Evolutionary conservation across 2,113 vertebrate species (phyloP), one percentile per base, ranked within the genome.

Genomic region (Delphinapterus leucas): DNA sequence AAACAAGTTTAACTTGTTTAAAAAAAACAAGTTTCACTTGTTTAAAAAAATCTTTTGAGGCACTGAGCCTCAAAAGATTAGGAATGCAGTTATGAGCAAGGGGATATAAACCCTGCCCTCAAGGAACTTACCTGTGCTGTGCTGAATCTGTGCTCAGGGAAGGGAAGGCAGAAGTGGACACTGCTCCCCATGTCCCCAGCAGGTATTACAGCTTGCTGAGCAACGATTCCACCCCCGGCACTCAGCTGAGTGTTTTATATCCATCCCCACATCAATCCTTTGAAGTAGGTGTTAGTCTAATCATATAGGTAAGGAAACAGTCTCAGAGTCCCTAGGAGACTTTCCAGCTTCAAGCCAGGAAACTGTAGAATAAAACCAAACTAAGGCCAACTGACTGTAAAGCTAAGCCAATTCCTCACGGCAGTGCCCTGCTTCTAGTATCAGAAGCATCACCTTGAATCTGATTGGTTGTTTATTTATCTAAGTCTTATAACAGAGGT

Each of bases 221-320:
- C 21, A 4, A 5, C 14, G 33, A 10, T 8, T 63, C 4, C 26
- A 1, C 1, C 21, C n/a, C 31, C 13, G 25, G 8, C 15, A 8
- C 15, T 38, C 12, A 49, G 55, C 12, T 3, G 23, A 3, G 9
- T 7, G 1, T 60, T 55, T 15, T 68, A 23, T 3, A 41, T 10
- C 18, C 31, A 47, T 63, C n/a, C 47, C 80, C 31, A 33, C 3
- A 28, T 6, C 11, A 25, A 8, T 74, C 41, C n/a, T 97, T 70
- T 73, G 33, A 88, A 89, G 31, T 60, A 74, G 49, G 0, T 25
- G 26, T 74, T 76, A n/a, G 86, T 76, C 25, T 65, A 36, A 74
- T 7, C 58, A 21, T 11, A 8, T 9, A 36, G 38, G 33, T 88
- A 31, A 90, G 13, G 33, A 91, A 80, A 91, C 13, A 67, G 36